Evolutionary conservation across 2,888 invertebrate genomes (phyloP).

Genomic region (Idaea dimidiata): DNA sequence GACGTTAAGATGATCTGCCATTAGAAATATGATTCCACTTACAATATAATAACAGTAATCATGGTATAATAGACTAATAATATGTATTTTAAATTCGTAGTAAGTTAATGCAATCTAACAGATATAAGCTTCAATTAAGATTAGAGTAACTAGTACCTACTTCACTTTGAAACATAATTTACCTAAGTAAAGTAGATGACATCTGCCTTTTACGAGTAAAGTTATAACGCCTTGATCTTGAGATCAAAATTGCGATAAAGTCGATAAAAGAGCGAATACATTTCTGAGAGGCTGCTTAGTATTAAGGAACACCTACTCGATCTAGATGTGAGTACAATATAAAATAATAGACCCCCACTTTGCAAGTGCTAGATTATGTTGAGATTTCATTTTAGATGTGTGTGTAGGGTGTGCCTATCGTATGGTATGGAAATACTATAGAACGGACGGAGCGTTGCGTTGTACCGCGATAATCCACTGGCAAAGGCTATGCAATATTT

Average conservation of each 20-base stretch:
- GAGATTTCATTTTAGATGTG: constrained; percentile 31
- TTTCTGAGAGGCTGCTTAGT: neutral
- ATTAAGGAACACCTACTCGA: neutral
- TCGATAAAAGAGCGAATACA: neutral
- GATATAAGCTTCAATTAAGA: neutral
- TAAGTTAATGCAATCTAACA: neutral
- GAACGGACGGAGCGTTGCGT: constrained; percentile 14
- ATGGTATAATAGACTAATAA: neutral
- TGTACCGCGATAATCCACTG: constrained; percentile 27
- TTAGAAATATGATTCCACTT: neutral
- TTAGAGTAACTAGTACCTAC: neutral
- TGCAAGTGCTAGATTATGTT: constrained; percentile 14
- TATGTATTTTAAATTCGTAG: neutral
- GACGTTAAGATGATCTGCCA: neutral
- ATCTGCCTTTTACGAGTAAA: neutral
- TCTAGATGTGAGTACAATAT: neutral
- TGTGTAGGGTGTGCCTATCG: constrained; percentile 14
- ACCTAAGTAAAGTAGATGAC: neutral
- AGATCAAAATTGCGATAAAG: neutral
- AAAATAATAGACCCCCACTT: neutral
- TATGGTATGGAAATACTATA: constrained; percentile 3
- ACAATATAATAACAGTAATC: neutral
- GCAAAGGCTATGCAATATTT: constrained; percentile 32
- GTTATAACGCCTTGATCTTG: neutral
- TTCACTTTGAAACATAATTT: neutral